Conservation (phyloP, 2,113 vertebrate species). For the Eleginops maclovinus region DNA sequence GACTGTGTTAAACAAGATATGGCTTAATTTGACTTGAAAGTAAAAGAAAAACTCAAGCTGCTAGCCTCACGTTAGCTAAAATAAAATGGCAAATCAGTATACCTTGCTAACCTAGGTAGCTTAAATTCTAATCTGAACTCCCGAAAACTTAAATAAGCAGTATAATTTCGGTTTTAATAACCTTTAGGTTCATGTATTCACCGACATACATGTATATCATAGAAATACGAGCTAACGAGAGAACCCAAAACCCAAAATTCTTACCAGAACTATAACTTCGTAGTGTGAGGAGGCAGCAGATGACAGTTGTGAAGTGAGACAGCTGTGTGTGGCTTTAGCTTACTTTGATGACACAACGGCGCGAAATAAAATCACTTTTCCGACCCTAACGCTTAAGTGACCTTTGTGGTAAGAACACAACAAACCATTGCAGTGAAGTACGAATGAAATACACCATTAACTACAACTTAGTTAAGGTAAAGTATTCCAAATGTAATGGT, state of each 20-base stretch:
- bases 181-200: background rate
- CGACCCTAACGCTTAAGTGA: background rate
- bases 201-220: background rate
- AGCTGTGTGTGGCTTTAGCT: background rate
- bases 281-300: background rate
- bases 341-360: background rate
- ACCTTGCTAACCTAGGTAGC: background rate
- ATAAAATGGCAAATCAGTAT: background rate
- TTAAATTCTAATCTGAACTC: background rate
- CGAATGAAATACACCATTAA: no score
- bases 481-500: background rate
- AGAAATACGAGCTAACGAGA: background rate
- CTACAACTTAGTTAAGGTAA: no score
- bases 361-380: conserved; percentile 18
- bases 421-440: no score
- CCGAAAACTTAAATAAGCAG: background rate
- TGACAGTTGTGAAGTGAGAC: background rate
- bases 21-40: background rate
- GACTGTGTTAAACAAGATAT: background rate
- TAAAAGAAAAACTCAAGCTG: background rate
- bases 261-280: background rate
- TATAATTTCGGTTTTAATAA: background rate
- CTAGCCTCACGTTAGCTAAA: background rate
- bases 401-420: no score
- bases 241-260: background rate